These are phyloP conservation scores for Trichopoda pennipes DNA, from an alignment of 2,888 invertebrate species.

Conservation along the genomic window DNA sequence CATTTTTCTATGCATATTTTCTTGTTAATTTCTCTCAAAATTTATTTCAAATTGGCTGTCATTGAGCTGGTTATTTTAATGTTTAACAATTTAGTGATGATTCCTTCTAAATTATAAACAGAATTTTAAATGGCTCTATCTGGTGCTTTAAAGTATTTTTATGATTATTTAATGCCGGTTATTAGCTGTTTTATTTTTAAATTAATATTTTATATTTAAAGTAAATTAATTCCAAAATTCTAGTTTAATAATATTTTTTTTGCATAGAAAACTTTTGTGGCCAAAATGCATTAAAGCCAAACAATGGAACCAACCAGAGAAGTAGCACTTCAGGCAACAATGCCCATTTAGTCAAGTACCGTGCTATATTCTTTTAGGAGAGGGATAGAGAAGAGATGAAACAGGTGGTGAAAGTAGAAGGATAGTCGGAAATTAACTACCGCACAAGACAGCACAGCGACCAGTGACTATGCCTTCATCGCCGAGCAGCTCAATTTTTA, in stretches of 20 bases:
- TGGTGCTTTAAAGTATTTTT: constrained; percentile 25
- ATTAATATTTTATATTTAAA: neutral
- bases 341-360: too few species aligned
- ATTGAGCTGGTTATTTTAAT: constrained; percentile 47
- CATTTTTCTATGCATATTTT: neutral
- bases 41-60: constrained; percentile 59
- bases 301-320: too few species aligned
- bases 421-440: too few species aligned
- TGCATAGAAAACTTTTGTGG: too few species aligned
- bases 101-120: constrained; percentile 32
- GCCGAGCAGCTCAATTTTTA: too few species aligned
- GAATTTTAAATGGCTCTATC: constrained; percentile 22
- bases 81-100: constrained; percentile 15
- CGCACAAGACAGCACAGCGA: too few species aligned
- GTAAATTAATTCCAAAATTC: constrained; percentile 7
- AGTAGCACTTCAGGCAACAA: too few species aligned
- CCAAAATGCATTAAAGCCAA: too few species aligned
- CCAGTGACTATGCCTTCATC: too few species aligned
- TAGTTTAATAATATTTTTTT: neutral
- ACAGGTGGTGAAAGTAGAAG: too few species aligned
- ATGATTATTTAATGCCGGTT: constrained; percentile 39
- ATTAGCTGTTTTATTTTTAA: neutral
- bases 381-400: too few species aligned
- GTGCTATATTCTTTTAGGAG: too few species aligned
- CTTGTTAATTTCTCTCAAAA: neutral